Percentiles rank a stretch among this genome's conserved stretches.
Conservation (phyloP, 2,797 vertebrate genomes). For the Falco berigora region DNA sequence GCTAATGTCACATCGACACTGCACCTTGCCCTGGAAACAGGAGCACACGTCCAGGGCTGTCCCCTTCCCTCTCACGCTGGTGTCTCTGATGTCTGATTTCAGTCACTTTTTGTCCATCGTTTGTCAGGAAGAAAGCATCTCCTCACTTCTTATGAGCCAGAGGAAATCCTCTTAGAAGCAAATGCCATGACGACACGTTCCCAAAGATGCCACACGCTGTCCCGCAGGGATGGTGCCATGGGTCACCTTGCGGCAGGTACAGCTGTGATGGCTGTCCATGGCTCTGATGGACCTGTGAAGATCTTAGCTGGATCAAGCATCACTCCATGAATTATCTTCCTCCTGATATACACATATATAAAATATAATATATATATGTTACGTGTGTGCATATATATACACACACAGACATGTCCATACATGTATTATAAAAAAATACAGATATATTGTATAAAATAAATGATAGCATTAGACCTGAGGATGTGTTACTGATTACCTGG, state of each 20-base stretch:
- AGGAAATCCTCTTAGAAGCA: not conserved
- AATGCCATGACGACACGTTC: rapidly evolving
- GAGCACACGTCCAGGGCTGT: not conserved
- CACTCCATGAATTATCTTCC: not conserved
- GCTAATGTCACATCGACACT: rapidly evolving
- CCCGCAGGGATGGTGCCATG: rapidly evolving
- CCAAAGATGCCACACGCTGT: not conserved
- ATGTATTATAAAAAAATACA: not conserved
- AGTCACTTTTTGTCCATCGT: rapidly evolving
- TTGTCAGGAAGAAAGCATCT: not conserved
- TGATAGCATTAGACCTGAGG: not conserved
- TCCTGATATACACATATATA: not conserved
- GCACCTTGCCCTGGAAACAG: not conserved
- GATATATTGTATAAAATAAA: not conserved
- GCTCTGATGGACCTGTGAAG: not conserved
- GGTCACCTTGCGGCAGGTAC: not conserved
- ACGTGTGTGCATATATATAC: rapidly evolving
- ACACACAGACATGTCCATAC: not conserved
- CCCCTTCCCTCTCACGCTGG: not conserved
- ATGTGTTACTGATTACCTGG: not conserved
- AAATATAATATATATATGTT: not conserved
- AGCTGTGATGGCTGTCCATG: not conserved
- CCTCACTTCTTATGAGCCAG: not conserved
- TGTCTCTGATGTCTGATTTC: not conserved
- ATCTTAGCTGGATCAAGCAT: not conserved